Evolutionary conservation across 2,888 invertebrate genomes (phyloP).

Genomic region (Icerya purchasi): DNA sequence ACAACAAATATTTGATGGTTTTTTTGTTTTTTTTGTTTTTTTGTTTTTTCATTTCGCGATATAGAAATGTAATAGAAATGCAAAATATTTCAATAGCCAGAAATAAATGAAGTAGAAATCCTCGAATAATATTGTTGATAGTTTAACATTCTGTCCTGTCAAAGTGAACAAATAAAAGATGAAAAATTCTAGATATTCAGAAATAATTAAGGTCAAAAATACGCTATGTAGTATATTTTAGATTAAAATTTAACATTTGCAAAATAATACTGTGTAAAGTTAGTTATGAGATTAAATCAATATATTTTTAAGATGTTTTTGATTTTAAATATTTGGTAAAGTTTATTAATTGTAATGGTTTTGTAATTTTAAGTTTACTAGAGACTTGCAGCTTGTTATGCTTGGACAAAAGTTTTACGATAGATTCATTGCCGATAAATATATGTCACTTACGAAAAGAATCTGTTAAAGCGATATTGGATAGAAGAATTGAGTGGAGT

Average conservation of each 20-base stretch:
- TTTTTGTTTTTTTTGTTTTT: no score
- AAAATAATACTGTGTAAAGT: not conserved
- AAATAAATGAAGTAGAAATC: no score
- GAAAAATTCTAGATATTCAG: no score
- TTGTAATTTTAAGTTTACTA: conserved; percentile 16
- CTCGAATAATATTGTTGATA: no score
- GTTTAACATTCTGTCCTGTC: no score
- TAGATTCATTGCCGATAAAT: conserved; percentile 5
- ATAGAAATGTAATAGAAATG: no score
- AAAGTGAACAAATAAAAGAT: no score
- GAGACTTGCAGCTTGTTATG: conserved; percentile 19
- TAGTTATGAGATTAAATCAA: no score
- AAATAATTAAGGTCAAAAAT: not conserved
- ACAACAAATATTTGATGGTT: no score
- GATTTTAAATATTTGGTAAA: not conserved
- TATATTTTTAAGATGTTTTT: not conserved
- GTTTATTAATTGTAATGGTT: not conserved
- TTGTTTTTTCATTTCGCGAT: no score
- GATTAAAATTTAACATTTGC: not conserved
- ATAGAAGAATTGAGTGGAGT: conserved; percentile 4
- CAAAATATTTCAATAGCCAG: no score
- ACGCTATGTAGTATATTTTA: not conserved
- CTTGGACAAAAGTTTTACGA: conserved; percentile 13
- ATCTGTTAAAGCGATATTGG: conserved; percentile 4
- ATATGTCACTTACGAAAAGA: not conserved